phyloP scores from a whole-genome alignment of 1,140 invertebrate species.

The Drosophila repletoides region DNA sequence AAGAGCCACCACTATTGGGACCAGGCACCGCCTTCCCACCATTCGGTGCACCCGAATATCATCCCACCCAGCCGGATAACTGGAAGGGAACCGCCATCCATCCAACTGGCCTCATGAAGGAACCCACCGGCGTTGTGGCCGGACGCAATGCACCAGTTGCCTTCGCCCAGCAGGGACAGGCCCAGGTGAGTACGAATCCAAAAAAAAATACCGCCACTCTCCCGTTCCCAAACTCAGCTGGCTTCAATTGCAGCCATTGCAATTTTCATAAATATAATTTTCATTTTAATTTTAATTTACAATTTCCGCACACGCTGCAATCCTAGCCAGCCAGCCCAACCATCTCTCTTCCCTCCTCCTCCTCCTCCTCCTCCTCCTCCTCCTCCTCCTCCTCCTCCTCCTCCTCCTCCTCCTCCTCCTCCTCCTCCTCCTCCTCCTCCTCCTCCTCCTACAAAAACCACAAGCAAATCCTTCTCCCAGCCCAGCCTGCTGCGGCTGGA shows the following conservation, averaged over 20 bases:
- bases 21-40: conserved; percentile 78
- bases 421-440: background rate
- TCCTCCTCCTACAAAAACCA: background rate
- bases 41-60: conserved; percentile 81
- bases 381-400: background rate
- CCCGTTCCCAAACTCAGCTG: background rate
- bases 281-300: conserved; percentile 38
- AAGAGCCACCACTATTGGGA: conserved; percentile 82
- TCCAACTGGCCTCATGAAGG: conserved; percentile 82
- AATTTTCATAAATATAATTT: conserved; percentile 36
- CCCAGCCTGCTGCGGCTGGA: conserved; percentile 9
- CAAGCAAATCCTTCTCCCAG: too few species aligned
- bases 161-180: conserved; percentile 78
- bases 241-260: conserved; percentile 5
- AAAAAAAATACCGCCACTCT: background rate
- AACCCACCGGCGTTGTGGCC: conserved; percentile 73
- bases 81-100: conserved; percentile 81
- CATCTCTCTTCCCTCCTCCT: too few species aligned
- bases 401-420: too few species aligned
- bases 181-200: conserved; percentile 65
- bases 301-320: conserved; percentile 32
- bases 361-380: background rate
- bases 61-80: conserved; percentile 81
- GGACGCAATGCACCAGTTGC: conserved; percentile 80
- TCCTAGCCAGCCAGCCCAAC: background rate